phyloP scores from a whole-genome alignment of 2,113 vertebrate species.

The Oncorhynchus kisutch region DNA sequence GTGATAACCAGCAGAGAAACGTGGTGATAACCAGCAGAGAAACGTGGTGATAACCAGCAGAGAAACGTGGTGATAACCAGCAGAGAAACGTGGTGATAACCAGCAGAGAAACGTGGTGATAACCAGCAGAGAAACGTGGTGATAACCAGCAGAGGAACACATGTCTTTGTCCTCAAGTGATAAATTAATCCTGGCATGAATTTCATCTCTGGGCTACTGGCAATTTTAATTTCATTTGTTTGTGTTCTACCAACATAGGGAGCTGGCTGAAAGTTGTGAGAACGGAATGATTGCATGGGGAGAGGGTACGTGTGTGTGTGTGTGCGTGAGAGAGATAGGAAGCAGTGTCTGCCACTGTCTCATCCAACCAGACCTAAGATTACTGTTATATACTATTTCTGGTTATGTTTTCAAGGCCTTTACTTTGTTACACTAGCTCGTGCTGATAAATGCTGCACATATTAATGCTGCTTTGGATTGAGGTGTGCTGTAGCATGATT shows the following conservation, averaged over 20 bases:
- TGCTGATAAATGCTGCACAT: not conserved
- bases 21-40: too few relatives aligned
- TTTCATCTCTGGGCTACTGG: slow-evolving; percentile 1
- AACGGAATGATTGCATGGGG: not conserved
- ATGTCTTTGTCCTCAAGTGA: slow-evolving; percentile 8
- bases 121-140: not conserved
- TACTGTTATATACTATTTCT: not conserved
- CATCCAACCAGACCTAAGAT: not conserved
- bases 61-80: too few relatives aligned
- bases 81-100: too few relatives aligned
- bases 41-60: too few relatives aligned
- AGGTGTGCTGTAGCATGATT: not conserved
- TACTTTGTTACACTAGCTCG: not conserved
- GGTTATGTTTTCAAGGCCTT: not conserved
- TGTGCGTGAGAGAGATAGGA: not conserved
- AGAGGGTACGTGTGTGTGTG: not conserved
- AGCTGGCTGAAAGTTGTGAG: not conserved
- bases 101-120: too few relatives aligned
- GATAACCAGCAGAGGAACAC: not conserved
- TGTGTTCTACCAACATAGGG: not conserved
- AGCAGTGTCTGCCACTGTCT: not conserved
- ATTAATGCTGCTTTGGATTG: not conserved
- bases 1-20: too few relatives aligned
- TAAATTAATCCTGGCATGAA: slow-evolving; percentile 10
- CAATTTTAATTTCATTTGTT: slow-evolving; percentile 15